Evolutionary conservation across 2,888 invertebrate genomes (phyloP), one percentile per base, ranked within the genome.

Genomic region (Drosophila fungiperda): DNA sequence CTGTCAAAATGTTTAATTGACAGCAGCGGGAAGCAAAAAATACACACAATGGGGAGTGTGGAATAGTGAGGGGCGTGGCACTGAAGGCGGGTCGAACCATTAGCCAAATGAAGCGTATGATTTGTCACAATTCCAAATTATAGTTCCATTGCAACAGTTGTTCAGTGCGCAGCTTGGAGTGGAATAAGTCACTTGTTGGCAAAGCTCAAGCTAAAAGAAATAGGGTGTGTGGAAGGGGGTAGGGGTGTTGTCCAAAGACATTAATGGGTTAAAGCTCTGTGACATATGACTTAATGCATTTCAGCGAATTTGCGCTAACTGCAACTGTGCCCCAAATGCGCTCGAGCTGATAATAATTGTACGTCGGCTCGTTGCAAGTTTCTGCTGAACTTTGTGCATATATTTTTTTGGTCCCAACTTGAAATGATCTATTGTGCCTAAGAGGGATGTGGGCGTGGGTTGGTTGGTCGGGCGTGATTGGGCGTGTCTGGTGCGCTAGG

Each of bases 61-160:
- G 15, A 26, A 17, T 7, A n/a, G n/a, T 32, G 33, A 11, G 11
- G 17, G 12, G 12, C 11, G 26, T 52, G 32, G 15, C n/a, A 26
- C 15, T n/a, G 11, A 49, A 50, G 55, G 38, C 32, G 61, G 20
- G 53, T 50, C 62, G n/a, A 62, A n/a, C 61, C 70, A 78, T 82
- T 73, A 68, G 76, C 66, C 73, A 76, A 90, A 88, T 85, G 90
- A 78, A 77, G 89, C 89, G 66, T 68, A 86, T 89, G 76, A 90
- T 86, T 88, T 83, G 79, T 81, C 73, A 77, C 76, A 80, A 68
- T 74, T 78, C 61, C 64, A 48, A 63, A 77, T 75, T 79, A 64
- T 61, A 67, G 57, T 58, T 59, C 42, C 36, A 45, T 71, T 67
- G 50, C 23, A 49, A 54, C 70, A 76, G 76, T 77, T 63, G 76